Evolutionary conservation across 2,113 vertebrate species (phyloP).

Genomic region (Myanophis thanlyinensis): DNA sequence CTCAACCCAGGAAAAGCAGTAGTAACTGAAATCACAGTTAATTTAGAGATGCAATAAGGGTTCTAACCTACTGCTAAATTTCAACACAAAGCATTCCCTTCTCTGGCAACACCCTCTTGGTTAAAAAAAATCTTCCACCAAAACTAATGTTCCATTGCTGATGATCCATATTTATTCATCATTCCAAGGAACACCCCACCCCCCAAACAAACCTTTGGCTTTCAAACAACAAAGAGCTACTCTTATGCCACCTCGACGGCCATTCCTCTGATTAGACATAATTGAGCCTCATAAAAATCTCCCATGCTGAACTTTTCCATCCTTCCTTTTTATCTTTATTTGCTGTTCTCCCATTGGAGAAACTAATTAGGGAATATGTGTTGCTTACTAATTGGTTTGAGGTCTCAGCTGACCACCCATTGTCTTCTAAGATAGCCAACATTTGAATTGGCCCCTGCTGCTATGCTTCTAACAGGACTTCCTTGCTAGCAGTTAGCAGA

Average conservation of each 20-base stretch:
- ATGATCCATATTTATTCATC: neutral
- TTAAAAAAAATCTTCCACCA: neutral
- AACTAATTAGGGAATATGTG: neutral
- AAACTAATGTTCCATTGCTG: too few relatives aligned
- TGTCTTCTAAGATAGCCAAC: neutral
- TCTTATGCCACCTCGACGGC: neutral
- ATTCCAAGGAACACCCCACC: neutral
- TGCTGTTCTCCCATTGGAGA: neutral
- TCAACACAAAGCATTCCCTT: neutral
- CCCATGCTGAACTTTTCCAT: fast-evolving
- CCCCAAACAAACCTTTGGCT: neutral
- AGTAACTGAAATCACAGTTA: neutral
- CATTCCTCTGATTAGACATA: neutral
- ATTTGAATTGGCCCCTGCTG: neutral
- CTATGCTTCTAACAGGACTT: neutral
- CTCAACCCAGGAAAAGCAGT: neutral
- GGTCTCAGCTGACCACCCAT: neutral
- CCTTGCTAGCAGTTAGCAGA: neutral
- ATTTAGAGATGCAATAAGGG: neutral
- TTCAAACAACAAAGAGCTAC: neutral
- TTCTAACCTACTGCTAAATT: neutral
- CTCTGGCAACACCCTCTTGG: neutral
- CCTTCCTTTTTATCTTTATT: neutral
- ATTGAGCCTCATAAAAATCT: neutral
- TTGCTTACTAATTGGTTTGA: neutral